These are phyloP conservation scores for Argyra leucocephala DNA, from an alignment of 2,888 invertebrate genomes.

Conservation along the genomic window DNA sequence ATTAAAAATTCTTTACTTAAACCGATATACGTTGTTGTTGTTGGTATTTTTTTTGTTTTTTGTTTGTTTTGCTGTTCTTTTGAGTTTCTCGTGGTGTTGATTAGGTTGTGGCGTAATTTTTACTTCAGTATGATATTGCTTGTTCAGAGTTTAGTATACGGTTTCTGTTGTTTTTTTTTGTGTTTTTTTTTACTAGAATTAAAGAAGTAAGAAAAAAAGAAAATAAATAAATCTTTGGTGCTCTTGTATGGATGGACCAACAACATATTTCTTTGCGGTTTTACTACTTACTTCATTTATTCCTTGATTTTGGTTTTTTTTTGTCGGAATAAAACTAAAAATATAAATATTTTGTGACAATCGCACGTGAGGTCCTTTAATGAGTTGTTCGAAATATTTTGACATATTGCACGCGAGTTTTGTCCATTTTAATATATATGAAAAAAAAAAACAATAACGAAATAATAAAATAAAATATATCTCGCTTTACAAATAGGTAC, in stretches of 20 bases:
- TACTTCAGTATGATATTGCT: slow-evolving; percentile 43
- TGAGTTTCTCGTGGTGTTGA: slow-evolving; percentile 22
- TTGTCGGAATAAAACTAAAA: not conserved
- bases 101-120: slow-evolving; percentile 25
- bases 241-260: slow-evolving; percentile 16
- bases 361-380: not conserved
- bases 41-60: not conserved
- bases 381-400: not conserved
- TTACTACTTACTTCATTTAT: not conserved
- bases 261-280: no score
- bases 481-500: no score
- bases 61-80: not conserved
- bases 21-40: no score
- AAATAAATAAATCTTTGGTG: slow-evolving; percentile 12
- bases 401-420: not conserved
- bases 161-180: slow-evolving; percentile 22
- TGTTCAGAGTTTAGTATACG: slow-evolving; percentile 42
- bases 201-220: no score
- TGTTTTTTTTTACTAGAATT: no score
- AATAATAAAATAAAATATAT: not conserved
- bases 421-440: not conserved
- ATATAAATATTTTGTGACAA: no score
- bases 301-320: not conserved
- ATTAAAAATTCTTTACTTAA: no score
- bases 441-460: not conserved